Evolutionary conservation across 2,888 invertebrate genomes (phyloP), one percentile per base, ranked within the genome.

Genomic region (Scaeva pyrastri): DNA sequence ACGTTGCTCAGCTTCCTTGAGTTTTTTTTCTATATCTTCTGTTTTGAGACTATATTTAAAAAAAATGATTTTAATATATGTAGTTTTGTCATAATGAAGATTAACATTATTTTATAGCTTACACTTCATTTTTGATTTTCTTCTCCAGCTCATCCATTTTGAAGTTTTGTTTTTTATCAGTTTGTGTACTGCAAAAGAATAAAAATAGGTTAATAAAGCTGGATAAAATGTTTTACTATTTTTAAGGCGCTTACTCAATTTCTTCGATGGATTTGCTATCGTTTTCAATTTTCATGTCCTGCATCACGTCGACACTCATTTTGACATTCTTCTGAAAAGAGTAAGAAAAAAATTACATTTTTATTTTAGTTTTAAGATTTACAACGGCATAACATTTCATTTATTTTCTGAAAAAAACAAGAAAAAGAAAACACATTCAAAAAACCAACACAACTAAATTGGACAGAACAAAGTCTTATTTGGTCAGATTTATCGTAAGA

Each of bases 41-140:
- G 91, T 91, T 90, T 92, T 92, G 77, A 91, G 90, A 72, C 92
- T 92, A 88, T 43, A 4, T 62, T 36, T 71, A 68, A n/a, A 55
- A 52, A 56, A 8, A 71, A 23, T n/a, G n/a, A n/a, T n/a, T n/a
- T 31, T 48, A 5, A 50, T 23, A 36, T 26, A n/a, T 36, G 5
- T 36, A 52, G 21, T 36, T 56, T 12, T 19, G 0, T 45, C 12
- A 11, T 11, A 39, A 39, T 14, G 12, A 23, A 23, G 26, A 55
- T 1, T 12, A 39, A 45, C 3, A 62, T 21, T 2, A 19, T 23
- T 14, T 39, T 12, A 41, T 31, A 4, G 50, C 92, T 90, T 90
- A 92, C 92, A 91, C 91, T 91, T 92, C 92, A 90, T 92, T 92
- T 90, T 91, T 92, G 12, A 92, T 91, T 90, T 93, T 92, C 86